phyloP scores from a whole-genome alignment of 2,797 vertebrate species.

The Lophura swinhoii region DNA sequence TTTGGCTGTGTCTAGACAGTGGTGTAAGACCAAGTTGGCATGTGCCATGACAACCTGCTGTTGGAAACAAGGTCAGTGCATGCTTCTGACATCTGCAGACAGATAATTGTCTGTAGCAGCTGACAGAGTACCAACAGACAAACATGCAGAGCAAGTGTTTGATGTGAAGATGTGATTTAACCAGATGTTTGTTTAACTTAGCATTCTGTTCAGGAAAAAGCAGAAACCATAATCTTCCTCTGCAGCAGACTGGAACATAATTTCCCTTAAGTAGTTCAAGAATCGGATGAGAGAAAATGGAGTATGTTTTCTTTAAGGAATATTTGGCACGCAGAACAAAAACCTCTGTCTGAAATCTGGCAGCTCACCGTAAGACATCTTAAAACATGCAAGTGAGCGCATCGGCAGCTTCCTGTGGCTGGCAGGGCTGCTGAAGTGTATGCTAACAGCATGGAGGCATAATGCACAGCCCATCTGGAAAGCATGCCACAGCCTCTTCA shows the following conservation, averaged over 20 bases:
- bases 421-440: not conserved
- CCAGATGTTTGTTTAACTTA: not conserved
- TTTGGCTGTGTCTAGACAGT: not conserved
- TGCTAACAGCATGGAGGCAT: not conserved
- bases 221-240: not conserved
- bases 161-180: not conserved
- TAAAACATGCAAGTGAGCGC: not conserved
- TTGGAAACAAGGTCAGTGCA: not conserved
- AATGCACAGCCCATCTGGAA: slow-evolving; percentile 55
- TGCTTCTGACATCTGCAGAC: not conserved
- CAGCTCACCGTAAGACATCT: slow-evolving; percentile 44
- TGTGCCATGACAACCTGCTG: not conserved
- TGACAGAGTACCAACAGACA: not conserved
- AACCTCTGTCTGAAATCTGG: slow-evolving; percentile 52
- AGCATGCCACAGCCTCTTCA: slow-evolving; percentile 39
- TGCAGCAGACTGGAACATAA: not conserved
- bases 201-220: not conserved
- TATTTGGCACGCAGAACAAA: slow-evolving; percentile 29
- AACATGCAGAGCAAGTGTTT: not conserved
- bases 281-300: not conserved
- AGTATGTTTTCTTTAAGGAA: slow-evolving; percentile 51
- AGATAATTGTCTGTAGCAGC: not conserved
- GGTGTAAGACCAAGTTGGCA: not conserved
- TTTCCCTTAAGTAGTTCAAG: not conserved
- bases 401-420: slow-evolving; percentile 49